Percentiles rank a stretch among this genome's conserved stretches.
Conservation (phyloP, 2,113 vertebrate species). For the Tetraodon nigroviridis region DNA sequence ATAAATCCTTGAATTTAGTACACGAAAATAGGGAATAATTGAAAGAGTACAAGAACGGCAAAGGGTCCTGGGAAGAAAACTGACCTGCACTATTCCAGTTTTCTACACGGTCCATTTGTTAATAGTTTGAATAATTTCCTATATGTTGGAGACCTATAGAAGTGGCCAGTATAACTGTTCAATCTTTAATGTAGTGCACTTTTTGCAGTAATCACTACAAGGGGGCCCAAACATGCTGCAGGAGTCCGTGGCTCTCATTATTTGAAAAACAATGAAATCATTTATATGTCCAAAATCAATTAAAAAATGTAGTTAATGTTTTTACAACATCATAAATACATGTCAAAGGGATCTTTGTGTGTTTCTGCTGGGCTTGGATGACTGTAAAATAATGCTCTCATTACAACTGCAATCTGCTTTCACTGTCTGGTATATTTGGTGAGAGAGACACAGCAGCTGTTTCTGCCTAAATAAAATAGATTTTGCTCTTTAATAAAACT, state of each 20-base stretch:
- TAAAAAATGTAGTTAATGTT: too few relatives aligned
- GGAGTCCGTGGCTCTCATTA: slow-evolving; percentile 18
- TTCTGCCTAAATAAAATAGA: neutral
- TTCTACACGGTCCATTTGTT: slow-evolving; percentile 23
- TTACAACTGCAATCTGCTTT: neutral
- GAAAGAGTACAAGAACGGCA: slow-evolving; percentile 5
- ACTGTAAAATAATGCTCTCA: neutral
- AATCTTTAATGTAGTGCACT: slow-evolving; percentile 8
- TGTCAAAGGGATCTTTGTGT: neutral
- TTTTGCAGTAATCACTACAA: slow-evolving; percentile 20
- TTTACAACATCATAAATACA: neutral
- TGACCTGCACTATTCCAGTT: neutral
- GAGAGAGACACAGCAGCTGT: neutral
- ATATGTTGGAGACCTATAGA: slow-evolving; percentile 13
- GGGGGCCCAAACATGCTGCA: slow-evolving; percentile 22
- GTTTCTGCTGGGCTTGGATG: neutral
- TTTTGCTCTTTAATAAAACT: too few relatives aligned
- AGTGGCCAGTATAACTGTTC: slow-evolving; percentile 11
- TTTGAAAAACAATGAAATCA: too few relatives aligned
- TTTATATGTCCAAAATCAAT: neutral
- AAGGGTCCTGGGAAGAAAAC: neutral
- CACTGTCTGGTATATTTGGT: neutral
- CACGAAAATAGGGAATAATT: neutral
- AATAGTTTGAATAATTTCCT: slow-evolving; percentile 19
- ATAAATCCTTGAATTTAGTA: slow-evolving; percentile 1